Evolutionary conservation across 2,797 vertebrate genomes (phyloP), one percentile per base, ranked within the genome.

Genomic region (Sphaeramia orbicularis): DNA sequence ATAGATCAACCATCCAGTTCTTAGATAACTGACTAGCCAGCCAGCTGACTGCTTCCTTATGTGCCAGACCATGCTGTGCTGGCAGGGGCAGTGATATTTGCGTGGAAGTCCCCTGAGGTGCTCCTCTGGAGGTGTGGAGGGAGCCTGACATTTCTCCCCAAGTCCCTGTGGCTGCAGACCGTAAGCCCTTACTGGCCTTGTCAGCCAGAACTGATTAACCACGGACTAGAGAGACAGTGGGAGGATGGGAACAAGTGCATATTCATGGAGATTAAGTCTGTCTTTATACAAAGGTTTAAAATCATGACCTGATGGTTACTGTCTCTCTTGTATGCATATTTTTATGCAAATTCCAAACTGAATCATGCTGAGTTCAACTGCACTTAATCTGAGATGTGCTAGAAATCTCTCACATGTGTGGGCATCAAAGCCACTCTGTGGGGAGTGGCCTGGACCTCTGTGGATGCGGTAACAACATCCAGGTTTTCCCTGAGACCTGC

Each of bases 101-200:
- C 76, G 36, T 71, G 56, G 21, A 16, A 50, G 45, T 78, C 65
- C 85, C 89, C 91, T 43, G 72, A 83, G 78, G 83, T 78, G 74
- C 57, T 89, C 63, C 69, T 90, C 81, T 58, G 76, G 87, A 81
- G 76, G 83, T 85, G 83, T 78, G 84, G 74, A 79, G 80, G 78
- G 80, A 89, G 86, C 61, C 71, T 91, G 91, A 93, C 91, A 92
- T 92, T 92, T 91, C 65, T 78, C 58, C 48, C 64, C 58, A 47
- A 69, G 64, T 86, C 83, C 86, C 89, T 55, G 72, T 83, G 80
- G 80, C 80, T 89, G 66, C 65, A 69, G 78, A 89, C 87, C 83
- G 71, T 78, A 71, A 85, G 84, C 83, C 42, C 36, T 83, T 10
- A 5, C 61, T 83, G 76, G 77, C 83, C 86, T 84, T 81, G 83